These are phyloP conservation scores for Macroglossus sobrinus DNA, from an alignment of 2,113 vertebrate species.

Conservation along the genomic window DNA sequence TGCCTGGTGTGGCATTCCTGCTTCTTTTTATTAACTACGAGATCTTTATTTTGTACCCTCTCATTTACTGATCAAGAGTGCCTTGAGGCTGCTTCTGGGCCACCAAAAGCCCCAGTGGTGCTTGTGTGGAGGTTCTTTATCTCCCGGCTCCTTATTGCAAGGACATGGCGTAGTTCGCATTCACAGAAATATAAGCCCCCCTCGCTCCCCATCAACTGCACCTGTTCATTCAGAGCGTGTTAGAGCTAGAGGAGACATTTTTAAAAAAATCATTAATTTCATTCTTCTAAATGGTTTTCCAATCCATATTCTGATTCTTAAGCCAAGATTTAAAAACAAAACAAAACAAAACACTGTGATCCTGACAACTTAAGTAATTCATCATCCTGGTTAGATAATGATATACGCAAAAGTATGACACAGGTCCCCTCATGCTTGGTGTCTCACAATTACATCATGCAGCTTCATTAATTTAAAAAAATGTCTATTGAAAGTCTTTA, in stretches of 20 bases:
- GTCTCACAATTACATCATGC: neutral
- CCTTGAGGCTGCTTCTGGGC: neutral
- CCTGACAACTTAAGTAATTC: constrained; percentile 2
- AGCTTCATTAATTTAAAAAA: neutral
- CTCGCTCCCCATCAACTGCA: neutral
- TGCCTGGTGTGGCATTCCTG: neutral
- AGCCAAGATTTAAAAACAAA: neutral
- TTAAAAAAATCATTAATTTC: neutral
- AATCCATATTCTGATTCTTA: constrained; percentile 25
- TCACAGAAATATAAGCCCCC: too few relatives aligned
- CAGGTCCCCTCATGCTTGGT: neutral
- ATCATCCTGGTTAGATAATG: neutral
- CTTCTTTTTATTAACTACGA: neutral
- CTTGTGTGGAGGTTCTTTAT: neutral
- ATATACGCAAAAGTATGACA: neutral
- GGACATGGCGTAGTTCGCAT: neutral
- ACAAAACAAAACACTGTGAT: neutral
- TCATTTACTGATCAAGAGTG: neutral
- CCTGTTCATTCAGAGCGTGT: constrained; percentile 1
- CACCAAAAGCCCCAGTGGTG: neutral
- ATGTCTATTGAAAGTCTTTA: neutral
- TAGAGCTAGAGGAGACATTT: neutral
- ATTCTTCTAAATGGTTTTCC: neutral
- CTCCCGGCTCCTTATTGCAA: neutral
- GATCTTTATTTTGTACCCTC: neutral